Percentiles rank a stretch among this genome's conserved stretches.
phyloP scores from a whole-genome alignment of 2,113 vertebrate species.

The Lates calcarifer region DNA sequence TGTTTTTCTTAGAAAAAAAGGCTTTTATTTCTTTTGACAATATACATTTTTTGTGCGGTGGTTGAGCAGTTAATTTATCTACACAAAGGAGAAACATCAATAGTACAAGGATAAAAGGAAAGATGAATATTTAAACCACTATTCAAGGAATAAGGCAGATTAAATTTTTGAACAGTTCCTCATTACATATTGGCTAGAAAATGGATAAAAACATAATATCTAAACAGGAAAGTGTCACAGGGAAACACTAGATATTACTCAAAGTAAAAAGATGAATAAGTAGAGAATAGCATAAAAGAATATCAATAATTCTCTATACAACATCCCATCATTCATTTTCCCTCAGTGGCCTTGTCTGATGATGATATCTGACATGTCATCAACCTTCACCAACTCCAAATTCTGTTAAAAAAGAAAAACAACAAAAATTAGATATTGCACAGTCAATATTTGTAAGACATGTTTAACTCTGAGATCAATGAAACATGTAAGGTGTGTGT shows the following conservation, averaged over 20 bases:
- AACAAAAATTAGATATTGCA: neutral
- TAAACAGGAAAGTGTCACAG: neutral
- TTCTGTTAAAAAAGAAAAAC: constrained; percentile 71
- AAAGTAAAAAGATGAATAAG: constrained; percentile 1
- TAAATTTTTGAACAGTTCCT: neutral
- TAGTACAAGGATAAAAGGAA: constrained; percentile 26
- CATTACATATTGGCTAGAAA: neutral
- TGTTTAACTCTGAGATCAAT: neutral
- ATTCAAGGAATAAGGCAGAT: neutral
- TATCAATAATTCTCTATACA: neutral
- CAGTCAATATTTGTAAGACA: too few relatives aligned
- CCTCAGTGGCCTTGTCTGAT: constrained; percentile 84
- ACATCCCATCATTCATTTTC: neutral
- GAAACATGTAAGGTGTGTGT: too few relatives aligned
- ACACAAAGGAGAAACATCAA: constrained; percentile 28
- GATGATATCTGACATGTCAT: constrained; percentile 87
- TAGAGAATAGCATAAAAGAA: constrained; percentile 1
- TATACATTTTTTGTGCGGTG: constrained; percentile 34
- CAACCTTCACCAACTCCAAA: constrained; percentile 85
- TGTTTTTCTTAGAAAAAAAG: constrained; percentile 33
- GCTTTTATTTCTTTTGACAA: constrained; percentile 68
- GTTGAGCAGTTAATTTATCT: constrained; percentile 34
- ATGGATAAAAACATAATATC: neutral
- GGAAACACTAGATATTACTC: neutral
- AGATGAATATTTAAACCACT: neutral